Base-by-base conservation (phyloP, 2,113 vertebrate species). In the Arvicanthis niloticus region DNA sequence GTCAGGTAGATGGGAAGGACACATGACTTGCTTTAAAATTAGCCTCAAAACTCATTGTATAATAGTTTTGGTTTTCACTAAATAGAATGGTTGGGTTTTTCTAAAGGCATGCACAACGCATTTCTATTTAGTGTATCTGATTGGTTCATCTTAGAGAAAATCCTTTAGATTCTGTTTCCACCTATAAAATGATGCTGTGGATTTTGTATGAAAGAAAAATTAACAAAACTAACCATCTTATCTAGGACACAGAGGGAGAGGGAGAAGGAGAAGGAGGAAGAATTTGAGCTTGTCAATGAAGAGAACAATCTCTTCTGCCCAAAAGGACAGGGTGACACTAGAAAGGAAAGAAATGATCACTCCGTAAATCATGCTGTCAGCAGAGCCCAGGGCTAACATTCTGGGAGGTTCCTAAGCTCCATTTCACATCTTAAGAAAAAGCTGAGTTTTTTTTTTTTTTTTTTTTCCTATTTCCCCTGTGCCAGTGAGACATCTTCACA, bases 11-110 rank as follows among this genome's bases (percentile, higher is more conserved):
- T 3, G 31, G 70, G 76, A 93, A 24, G 60, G 58, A 45, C 65
- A 88, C 48, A 37, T 45, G 72, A 94, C 45, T 93, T 92, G 48
- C 86, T 96, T 96, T 96, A 81, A 97, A 95, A 94, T 96, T 92
- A 97, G 72, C 94, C 76, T 88, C 80, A 37, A 60, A 76, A 94
- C 51, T 88, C 72, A n/a, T 68, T 95, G 81, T 94, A 4, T 92
- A 91, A 82, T 67, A 75, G 72, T 53, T 51, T 86, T 77, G 2
- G 0, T 82, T 94, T 77, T 70, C 93, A 73, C 76, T 56, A 67
- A 95, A 29, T 0, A 40, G 81, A 81, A 37, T 40, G 40, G 51
- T n/a, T 21, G 29, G 17, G 17, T 88, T 95, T 89, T 91, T 60
- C 45, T 22, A 42, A 85, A 34, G 40, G 72, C n/a, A 58, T 15